Base-by-base conservation (phyloP, 1,140 invertebrate species). In the Calephelis virginiensis region DNA sequence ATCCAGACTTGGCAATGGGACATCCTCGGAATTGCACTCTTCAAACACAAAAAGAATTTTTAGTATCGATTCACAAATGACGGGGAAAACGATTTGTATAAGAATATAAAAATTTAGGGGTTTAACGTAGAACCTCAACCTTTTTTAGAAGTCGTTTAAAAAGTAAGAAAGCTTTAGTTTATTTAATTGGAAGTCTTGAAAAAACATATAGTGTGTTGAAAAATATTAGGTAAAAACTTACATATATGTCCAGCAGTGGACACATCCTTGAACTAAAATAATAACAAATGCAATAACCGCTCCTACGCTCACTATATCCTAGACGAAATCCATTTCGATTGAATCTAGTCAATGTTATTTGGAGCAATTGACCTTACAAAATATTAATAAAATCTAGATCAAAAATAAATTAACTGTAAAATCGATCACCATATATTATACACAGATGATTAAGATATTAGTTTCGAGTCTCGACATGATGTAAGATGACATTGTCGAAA, bases 301-400 rank as follows among this genome's bases (percentile, higher is more conserved):
- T 53, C 17, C 17, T 53, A 53, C 17, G 14, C 14, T 28, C 11
- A 53, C 11, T 17, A 53, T 10, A 53, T 50, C 48, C 13, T 28
- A 53, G 6, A 28, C 6, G 17, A 56, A 56, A 56, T 14, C 7
- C 37, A 56, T 56, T 56, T 56, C 50, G 28, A 56, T n/a, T n/a
- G n/a, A n/a, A n/a, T 56, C 17, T 56, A 28, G 7, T 37, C 50
- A 56, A 56, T 56, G 50, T 14, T 56, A 56, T 56, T 56, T 37
- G 11, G 50, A 56, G 50, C 17, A 56, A 56, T 56, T 56, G 50
- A 59, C 53, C 53, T 59, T 59, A 59, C 11, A 28, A 17, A 38
- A 59, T 56, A 38, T 59, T 59, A 59, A 59, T 59, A 59, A 59
- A 59, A 59, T 59, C 53, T 59, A 59, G 53, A 59, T 59, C 53